These are phyloP conservation scores for Nephrotoma guestfalica DNA, from an alignment of 2,888 invertebrate species.

Conservation along the genomic window DNA sequence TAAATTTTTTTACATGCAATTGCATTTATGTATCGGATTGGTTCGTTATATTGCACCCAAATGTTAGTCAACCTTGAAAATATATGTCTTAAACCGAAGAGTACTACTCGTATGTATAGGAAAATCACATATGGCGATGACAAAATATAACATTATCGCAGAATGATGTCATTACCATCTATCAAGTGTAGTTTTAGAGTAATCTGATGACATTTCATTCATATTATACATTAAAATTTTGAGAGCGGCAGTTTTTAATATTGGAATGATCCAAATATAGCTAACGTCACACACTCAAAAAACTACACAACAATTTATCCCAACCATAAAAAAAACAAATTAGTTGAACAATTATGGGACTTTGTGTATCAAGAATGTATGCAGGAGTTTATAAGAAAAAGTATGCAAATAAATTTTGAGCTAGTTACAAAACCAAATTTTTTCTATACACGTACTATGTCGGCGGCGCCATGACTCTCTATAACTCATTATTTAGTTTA, in stretches of 20 bases:
- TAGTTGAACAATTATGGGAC: not conserved
- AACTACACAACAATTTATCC: not conserved
- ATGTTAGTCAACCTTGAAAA: not conserved
- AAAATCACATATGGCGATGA: not conserved
- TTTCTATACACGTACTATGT: not conserved
- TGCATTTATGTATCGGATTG: not conserved
- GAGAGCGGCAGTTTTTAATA: not conserved
- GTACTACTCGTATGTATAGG: too few relatives aligned
- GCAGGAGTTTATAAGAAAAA: not conserved
- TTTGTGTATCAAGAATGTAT: not conserved
- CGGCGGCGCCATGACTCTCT: not conserved
- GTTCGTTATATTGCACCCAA: not conserved
- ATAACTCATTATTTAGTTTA: not conserved
- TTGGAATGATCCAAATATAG: not conserved
- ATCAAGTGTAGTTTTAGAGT: not conserved
- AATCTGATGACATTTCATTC: not conserved
- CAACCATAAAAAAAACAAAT: not conserved
- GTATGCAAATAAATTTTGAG: not conserved
- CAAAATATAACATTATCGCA: not conserved
- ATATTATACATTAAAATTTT: not conserved
- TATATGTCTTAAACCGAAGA: not conserved
- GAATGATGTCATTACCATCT: not conserved
- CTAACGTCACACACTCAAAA: not conserved
- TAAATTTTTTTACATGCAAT: not conserved
- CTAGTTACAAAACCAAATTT: not conserved